Percentiles rank a stretch among this genome's conserved stretches.
These are phyloP conservation scores for Sinotaia quadrata DNA, from an alignment of 2,888 invertebrate genomes.

Conservation along the genomic window DNA sequence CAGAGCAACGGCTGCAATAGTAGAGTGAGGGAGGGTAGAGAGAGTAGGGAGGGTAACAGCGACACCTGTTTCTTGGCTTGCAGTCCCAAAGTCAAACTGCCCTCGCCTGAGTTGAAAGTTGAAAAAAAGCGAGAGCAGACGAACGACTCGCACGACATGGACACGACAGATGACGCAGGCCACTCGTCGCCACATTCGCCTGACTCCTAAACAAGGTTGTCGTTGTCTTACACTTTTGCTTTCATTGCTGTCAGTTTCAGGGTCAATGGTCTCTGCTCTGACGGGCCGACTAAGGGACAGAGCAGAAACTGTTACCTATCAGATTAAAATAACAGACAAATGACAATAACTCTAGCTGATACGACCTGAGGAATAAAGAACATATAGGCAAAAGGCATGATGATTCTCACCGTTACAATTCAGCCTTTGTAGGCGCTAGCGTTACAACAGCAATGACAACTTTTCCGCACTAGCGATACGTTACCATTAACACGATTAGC, in stretches of 20 bases:
- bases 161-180: slow-evolving; percentile 12
- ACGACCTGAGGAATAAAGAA: too few relatives aligned
- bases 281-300: neutral
- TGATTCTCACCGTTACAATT: too few relatives aligned
- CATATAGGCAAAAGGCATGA: too few relatives aligned
- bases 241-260: neutral
- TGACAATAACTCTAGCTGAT: too few relatives aligned
- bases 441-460: too few relatives aligned
- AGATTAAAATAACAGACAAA: too few relatives aligned
- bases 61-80: too few relatives aligned
- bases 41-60: too few relatives aligned
- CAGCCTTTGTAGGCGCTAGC: too few relatives aligned
- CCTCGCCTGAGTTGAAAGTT: neutral
- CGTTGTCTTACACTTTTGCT: neutral
- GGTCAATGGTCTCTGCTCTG: neutral
- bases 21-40: neutral
- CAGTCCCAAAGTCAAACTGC: too few relatives aligned
- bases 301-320: neutral
- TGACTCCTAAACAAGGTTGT: neutral
- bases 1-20: neutral
- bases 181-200: neutral
- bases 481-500: too few relatives aligned
- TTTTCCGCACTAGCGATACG: too few relatives aligned
- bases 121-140: neutral
- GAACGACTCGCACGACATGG: slow-evolving; percentile 16